A percentile compares a stretch with the other conserved stretches of the same genome.
These are phyloP conservation scores for Hippocampus barbouri DNA, from an alignment of 2,113 vertebrate genomes.

Conservation along the genomic window DNA sequence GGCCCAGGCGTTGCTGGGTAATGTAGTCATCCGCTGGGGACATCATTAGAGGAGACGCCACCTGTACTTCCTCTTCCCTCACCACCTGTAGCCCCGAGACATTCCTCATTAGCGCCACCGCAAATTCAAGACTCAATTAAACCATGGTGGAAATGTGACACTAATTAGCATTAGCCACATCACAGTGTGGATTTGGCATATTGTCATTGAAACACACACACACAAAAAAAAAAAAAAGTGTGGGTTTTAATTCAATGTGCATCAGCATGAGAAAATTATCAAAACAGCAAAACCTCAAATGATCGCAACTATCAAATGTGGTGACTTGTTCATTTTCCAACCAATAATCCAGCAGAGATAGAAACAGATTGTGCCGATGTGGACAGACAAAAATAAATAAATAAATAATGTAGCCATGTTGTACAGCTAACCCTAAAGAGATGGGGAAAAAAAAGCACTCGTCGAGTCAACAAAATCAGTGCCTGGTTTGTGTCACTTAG, in stretches of 20 bases:
- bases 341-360: constrained; percentile 31
- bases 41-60: constrained; percentile 62
- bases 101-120: constrained; percentile 57
- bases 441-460: neutral
- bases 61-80: constrained; percentile 47
- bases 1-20: constrained; percentile 59
- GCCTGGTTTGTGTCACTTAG: neutral
- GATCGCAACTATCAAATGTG: constrained; percentile 18
- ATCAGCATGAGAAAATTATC: constrained; percentile 42
- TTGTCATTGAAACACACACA: constrained; percentile 52
- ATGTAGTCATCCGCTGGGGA: constrained; percentile 67
- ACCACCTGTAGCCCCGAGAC: constrained; percentile 42
- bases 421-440: neutral
- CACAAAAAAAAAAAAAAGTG: constrained; percentile 56
- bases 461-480: neutral
- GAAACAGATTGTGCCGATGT: constrained; percentile 46
- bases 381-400: constrained; percentile 9
- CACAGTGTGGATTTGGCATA: constrained; percentile 33
- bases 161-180: constrained; percentile 64
- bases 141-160: constrained; percentile 61
- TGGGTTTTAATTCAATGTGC: constrained; percentile 54
- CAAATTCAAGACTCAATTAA: constrained; percentile 43
- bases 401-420: neutral
- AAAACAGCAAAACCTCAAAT: constrained; percentile 24
- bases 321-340: constrained; percentile 43